phyloP scores from a whole-genome alignment of 2,113 vertebrate genomes.

The Sander vitreus region DNA sequence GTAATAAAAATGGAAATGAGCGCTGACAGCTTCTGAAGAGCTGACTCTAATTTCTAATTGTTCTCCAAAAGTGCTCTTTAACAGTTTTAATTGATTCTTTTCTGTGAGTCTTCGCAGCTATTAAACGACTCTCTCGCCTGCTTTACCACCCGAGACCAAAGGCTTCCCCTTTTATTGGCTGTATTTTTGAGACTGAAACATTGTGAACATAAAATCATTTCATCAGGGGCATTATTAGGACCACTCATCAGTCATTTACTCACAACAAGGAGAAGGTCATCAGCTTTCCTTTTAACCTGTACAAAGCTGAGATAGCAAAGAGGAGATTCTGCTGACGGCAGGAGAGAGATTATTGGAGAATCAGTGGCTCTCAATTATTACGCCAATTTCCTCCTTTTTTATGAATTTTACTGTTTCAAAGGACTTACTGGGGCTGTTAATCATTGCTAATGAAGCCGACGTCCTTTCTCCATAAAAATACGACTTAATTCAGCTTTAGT shows the following conservation, averaged over 20 bases:
- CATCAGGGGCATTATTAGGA: neutral
- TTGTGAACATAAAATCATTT: neutral
- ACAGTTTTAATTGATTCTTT: conserved; percentile 58
- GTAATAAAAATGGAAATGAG: conserved; percentile 46
- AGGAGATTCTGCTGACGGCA: conserved; percentile 24
- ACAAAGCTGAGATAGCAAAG: conserved; percentile 27
- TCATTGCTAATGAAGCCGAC: conserved; percentile 53
- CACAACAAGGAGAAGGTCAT: conserved; percentile 19
- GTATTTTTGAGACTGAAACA: neutral
- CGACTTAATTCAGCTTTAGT: conserved; percentile 55
- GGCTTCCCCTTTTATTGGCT: conserved; percentile 4
- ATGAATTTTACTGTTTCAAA: conserved; percentile 60
- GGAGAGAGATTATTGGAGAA: conserved; percentile 38
- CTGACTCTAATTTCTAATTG: conserved; percentile 56
- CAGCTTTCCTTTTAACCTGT: conserved; percentile 19
- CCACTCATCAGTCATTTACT: conserved; percentile 20
- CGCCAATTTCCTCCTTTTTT: conserved; percentile 46
- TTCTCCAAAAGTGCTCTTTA: conserved; percentile 47
- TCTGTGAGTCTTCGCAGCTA: conserved; percentile 26
- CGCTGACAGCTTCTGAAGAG: conserved; percentile 37
- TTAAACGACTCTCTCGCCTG: neutral
- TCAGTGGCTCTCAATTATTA: conserved; percentile 54
- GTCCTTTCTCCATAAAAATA: conserved; percentile 43
- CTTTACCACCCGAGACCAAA: neutral
- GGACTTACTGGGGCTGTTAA: conserved; percentile 45